These are phyloP conservation scores for Ceuthmochares aereus DNA, from an alignment of 2,113 vertebrate genomes.

Conservation along the genomic window DNA sequence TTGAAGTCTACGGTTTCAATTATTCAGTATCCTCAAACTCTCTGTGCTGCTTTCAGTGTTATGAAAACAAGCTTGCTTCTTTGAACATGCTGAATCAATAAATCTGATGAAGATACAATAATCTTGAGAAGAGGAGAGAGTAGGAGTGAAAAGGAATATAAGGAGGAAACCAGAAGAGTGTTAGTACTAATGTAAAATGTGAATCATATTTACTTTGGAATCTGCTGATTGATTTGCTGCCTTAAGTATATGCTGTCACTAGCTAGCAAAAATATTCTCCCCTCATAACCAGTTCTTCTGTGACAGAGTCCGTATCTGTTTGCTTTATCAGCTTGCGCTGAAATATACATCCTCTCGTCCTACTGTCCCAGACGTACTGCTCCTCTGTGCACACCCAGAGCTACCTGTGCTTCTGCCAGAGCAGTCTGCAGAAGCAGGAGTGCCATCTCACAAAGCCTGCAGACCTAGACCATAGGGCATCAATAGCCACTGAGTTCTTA, in stretches of 20 bases:
- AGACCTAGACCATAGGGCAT: not conserved
- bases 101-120: not conserved
- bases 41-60: not conserved
- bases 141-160: not conserved
- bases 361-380: not conserved
- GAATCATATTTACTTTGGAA: not conserved
- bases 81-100: not conserved
- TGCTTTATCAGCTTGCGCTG: not conserved
- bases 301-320: not conserved
- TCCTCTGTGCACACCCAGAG: not conserved
- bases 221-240: not conserved
- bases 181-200: not conserved
- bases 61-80: not conserved
- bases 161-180: not conserved
- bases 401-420: accelerated
- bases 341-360: accelerated
- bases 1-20: not conserved
- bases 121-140: not conserved
- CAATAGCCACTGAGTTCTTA: not conserved
- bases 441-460: not conserved
- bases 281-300: not conserved
- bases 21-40: not conserved
- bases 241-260: not conserved
- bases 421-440: not conserved
- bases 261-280: not conserved